A percentile compares a stretch with the other conserved stretches of the same genome.
Conservation (phyloP, 1,140 invertebrate genomes). For the Subanguina moxae region DNA sequence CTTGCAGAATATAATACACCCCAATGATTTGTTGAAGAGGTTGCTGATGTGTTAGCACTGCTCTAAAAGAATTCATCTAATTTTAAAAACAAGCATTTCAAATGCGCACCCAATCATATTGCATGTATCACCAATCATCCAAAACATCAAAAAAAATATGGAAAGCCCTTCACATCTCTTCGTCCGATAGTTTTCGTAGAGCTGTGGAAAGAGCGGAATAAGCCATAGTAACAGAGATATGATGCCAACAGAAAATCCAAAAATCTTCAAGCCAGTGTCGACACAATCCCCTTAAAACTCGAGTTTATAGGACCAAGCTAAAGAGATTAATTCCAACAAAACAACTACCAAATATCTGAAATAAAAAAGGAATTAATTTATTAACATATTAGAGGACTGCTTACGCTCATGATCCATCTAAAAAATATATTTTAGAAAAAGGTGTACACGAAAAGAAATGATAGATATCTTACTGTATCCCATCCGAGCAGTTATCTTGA, state of each 20-base stretch:
- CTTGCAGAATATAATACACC: slow-evolving; percentile 59
- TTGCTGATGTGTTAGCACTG: slow-evolving; percentile 57
- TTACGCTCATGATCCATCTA: slow-evolving; percentile 33
- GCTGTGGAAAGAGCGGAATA: slow-evolving; percentile 44
- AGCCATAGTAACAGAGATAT: slow-evolving; percentile 47
- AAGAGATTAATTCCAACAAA: too few species aligned
- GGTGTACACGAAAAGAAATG: too few species aligned
- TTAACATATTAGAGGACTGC: not conserved
- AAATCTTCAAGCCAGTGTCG: slow-evolving; percentile 38
- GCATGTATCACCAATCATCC: slow-evolving; percentile 55
- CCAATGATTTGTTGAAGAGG: slow-evolving; percentile 58
- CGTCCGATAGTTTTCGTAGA: slow-evolving; percentile 47
- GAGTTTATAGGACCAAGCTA: too few species aligned
- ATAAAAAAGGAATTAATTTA: not conserved
- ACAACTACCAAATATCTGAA: not conserved
- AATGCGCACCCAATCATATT: slow-evolving; percentile 51
- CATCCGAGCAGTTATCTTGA: slow-evolving; percentile 30
- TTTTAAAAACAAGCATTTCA: too few species aligned
- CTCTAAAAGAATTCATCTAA: slow-evolving; percentile 3
- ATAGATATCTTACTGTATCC: too few species aligned
- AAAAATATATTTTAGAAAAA: too few species aligned
- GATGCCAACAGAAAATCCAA: slow-evolving; percentile 43
- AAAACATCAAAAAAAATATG: slow-evolving; percentile 47
- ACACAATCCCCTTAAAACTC: slow-evolving; percentile 51
- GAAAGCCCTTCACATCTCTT: slow-evolving; percentile 51